Base-by-base conservation (phyloP, 2,888 invertebrate genomes). In the Drosophila meridiana region DNA sequence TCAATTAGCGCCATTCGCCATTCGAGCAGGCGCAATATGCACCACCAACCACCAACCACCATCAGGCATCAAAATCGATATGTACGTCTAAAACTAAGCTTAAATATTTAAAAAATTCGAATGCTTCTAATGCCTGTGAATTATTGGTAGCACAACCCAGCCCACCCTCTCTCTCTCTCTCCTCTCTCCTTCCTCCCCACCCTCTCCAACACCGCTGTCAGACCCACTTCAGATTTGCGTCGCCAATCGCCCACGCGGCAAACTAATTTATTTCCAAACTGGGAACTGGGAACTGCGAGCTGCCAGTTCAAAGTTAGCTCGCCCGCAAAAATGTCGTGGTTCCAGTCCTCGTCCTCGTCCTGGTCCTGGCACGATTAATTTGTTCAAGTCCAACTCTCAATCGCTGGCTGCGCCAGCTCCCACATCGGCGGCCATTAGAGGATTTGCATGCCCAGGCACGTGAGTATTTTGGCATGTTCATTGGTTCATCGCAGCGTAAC, bases 201-300 rank as follows among this genome's bases (percentile, higher is more conserved):
- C 11, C 38, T 42, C 30, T 5, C 56, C 38, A 64, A 55, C 52
- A 71, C 76, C 74, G 80, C 90, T 87, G 87, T 87, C 90, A 87
- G 65, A 87, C 87, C 87, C 88, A 88, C 76, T 83, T 87, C 87
- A 89, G 88, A 89, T 84, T 84, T 88, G 72, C 76, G 83, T 55
- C 61, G 32, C 40, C 61, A 26, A n/a, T 71, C 86, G 67, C 73
- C 77, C 89, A 84, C 80, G 89, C 73, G 73, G 76, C 76, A 89
- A 89, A 82, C 89, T 84, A 85, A 85, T 85, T 85, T 85, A 85
- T 85, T 85, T 85, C 64, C 89, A 58, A 89, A 69, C 80, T 84
- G 85, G 87, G 82, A 89, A 69, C 80, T 84, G 85, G 87, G 82
- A 89, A 67, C 78, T 82, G 87, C 84, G 82, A 89, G 81, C 86